Evolutionary conservation across 2,888 invertebrate genomes (phyloP), one percentile per base, ranked within the genome.

Genomic region (Callyntrura guangdongensis): DNA sequence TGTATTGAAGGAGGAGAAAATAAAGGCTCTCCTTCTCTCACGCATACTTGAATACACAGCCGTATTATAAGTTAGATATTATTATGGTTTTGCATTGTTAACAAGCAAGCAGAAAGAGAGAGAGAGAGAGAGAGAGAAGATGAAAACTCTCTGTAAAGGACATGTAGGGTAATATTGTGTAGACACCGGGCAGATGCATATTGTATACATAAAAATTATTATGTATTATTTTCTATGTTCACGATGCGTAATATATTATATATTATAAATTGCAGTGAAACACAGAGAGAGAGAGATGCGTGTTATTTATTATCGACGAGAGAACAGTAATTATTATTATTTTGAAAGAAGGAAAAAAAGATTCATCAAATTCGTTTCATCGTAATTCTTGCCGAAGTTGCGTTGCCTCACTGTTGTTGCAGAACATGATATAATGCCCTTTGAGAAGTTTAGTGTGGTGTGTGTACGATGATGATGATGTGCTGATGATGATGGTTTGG

Each of bases 271-370:
- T 49, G 49, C 47, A 72, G 8, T 17, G 72, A n/a, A n/a, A n/a
- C n/a, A n/a, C n/a, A n/a, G n/a, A n/a, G n/a, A 72, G 45, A 45
- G 14, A 27, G 79, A 79, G 79, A 79, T 79, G 79, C 79, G 79
- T 79, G 79, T 79, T 79, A 79, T 79, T 79, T 85, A 85, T 85
- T 85, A 85, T 85, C 85, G 49, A 67, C 20, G 81, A 87, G 81
- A 90, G 56, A 83, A 79, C 25, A 77, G 77, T 90, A 90, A 85
- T 90, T 81, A 90, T 89, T 84, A 83, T 72, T 81, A 79, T 79
- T 79, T 79, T 79, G 79, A 79, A 79, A 79, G 56, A 79, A 79
- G 85, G 79, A n/a, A n/a, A 64, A 79, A 82, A 88, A 85, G 79
- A 69, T 74, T 85, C 90, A 85, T 90, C 81, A 85, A 79, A 85